Evolutionary conservation across 2,797 vertebrate species (phyloP), one percentile per base, ranked within the genome.

Genomic region (Tangara arthus): DNA sequence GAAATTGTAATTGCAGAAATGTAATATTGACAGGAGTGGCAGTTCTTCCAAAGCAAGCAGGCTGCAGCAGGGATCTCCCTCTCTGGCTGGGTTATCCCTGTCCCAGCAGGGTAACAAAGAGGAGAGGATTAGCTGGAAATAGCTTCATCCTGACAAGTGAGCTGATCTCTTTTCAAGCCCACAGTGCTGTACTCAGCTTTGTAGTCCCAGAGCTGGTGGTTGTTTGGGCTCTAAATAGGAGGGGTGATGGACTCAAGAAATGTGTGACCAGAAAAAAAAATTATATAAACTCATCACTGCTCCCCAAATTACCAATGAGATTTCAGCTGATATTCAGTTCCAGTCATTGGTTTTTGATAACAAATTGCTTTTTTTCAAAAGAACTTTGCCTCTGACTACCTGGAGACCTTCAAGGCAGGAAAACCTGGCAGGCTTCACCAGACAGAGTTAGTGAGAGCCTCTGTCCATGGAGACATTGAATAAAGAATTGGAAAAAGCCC

Each of bases 121-220:
- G 72, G 7, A 56, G 60, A 82, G 66, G 59, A 93, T 92, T 82
- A 90, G 56, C 71, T 93, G 92, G 60, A 92, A 91, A 93, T 39
- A 66, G 30, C 57, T 64, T 69, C 39, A 23, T 88, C 80, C 65
- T 90, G 80, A 75, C 91, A 78, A 94, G 52, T 11, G 60, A 93
- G 73, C 59, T 66, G 83, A 42, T 70, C 50, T 70, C 59, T 87
- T 89, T 73, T 80, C 68, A 84, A 57, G 56, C 16, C 57, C 28
- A 12, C 49, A 23, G 34, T 12, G 37, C 11, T 72, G 26, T 18
- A 5, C 65, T 88, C 76, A 46, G 70, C 57, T 89, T 73, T 56
- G n/a, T 56, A 26, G n/a, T 83, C 82, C 59, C 88, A 75, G 12
- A 1, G 17, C 59, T 94, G 80, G 28, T 27, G 57, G 18, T 44